Percentiles rank a stretch among this genome's conserved stretches.
phyloP scores from a whole-genome alignment of 2,888 invertebrate species.

The Sarcophaga caerulescens region DNA sequence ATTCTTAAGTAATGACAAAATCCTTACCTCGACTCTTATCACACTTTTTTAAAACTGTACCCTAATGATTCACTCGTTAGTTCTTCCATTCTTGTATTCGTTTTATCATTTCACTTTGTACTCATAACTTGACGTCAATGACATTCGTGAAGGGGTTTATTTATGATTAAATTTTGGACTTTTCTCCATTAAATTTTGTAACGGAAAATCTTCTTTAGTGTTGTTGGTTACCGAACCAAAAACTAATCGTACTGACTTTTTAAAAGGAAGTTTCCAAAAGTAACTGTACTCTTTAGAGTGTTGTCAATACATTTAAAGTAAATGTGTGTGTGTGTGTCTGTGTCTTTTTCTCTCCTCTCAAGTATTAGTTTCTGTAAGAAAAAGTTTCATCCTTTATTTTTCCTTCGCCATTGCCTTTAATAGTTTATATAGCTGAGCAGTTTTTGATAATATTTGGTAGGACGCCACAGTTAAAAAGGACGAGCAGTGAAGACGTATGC shows the following conservation, averaged over 20 bases:
- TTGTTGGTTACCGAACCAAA: too few relatives aligned
- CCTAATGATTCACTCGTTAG: too few relatives aligned
- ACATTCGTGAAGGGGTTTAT: slow-evolving; percentile 50
- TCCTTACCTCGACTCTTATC: too few relatives aligned
- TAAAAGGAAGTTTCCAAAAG: slow-evolving; percentile 1
- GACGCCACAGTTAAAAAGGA: background rate
- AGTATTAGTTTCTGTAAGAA: slow-evolving; percentile 4
- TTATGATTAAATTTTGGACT: slow-evolving; percentile 34
- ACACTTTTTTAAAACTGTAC: too few relatives aligned
- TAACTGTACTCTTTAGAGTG: background rate
- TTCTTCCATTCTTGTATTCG: too few relatives aligned
- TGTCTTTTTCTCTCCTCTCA: background rate
- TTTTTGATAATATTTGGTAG: background rate
- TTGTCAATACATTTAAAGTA: slow-evolving; percentile 40
- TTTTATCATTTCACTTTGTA: background rate
- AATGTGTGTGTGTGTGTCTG: slow-evolving; percentile 1
- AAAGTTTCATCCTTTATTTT: background rate
- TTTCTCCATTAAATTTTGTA: background rate
- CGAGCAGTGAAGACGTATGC: background rate
- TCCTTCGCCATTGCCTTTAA: background rate
- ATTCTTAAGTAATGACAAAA: too few relatives aligned
- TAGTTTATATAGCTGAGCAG: background rate
- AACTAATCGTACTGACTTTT: background rate
- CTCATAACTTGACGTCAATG: slow-evolving; percentile 47
- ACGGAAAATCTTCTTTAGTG: too few relatives aligned